A percentile compares a stretch with the other conserved stretches of the same genome.
phyloP scores from a whole-genome alignment of 2,797 vertebrate species.

The Myiotriccus ornatus region DNA sequence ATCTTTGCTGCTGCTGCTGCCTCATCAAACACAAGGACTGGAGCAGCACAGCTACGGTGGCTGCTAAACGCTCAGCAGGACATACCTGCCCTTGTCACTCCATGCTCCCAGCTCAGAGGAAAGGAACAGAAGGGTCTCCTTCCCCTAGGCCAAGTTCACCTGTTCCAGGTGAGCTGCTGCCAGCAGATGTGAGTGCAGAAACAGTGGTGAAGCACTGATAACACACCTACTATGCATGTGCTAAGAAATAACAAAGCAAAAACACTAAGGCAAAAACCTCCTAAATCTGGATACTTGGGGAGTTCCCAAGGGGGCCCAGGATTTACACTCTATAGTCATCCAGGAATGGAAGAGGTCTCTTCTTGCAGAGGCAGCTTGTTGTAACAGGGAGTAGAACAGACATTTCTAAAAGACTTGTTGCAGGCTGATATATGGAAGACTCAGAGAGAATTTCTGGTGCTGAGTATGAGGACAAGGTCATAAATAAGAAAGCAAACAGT shows the following conservation, averaged over 20 bases:
- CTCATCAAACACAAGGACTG: background rate
- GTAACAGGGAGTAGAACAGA: background rate
- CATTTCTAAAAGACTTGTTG: background rate
- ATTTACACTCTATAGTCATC: background rate
- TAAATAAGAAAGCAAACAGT: slow-evolving; percentile 7
- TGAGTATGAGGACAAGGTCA: background rate
- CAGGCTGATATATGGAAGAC: background rate
- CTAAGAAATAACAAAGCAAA: background rate
- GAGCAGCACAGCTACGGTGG: fast-evolving
- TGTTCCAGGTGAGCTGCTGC: background rate
- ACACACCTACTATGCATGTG: background rate
- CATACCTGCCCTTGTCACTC: background rate
- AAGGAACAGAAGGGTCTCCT: background rate
- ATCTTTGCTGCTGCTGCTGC: fast-evolving
- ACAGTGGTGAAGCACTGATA: background rate
- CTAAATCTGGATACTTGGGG: background rate
- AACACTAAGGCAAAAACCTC: background rate
- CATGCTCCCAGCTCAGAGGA: background rate
- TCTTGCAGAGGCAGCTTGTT: background rate
- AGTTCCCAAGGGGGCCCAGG: background rate
- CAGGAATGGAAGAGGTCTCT: background rate
- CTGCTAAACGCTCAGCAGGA: background rate
- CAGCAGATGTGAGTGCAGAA: background rate
- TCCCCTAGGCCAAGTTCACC: background rate
- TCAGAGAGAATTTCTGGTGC: background rate